phyloP scores from a whole-genome alignment of 2,113 vertebrate species.

The Scalopus aquaticus region DNA sequence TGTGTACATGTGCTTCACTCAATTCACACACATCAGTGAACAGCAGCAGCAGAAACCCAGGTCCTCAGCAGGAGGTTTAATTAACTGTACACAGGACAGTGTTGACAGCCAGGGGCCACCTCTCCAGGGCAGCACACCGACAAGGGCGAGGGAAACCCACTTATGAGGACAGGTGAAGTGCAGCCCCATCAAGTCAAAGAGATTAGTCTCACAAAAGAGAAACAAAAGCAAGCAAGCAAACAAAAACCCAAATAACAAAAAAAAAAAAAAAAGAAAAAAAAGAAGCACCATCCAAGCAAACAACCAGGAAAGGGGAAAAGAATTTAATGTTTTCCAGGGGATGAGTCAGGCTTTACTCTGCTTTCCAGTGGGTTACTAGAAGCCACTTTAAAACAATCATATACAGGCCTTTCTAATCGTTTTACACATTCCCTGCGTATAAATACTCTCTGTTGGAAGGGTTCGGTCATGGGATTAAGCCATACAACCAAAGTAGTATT shows the following conservation, averaged over 20 bases:
- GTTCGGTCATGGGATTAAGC: neutral
- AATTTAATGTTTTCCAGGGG: conserved; percentile 20
- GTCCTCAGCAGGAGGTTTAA: conserved; percentile 78
- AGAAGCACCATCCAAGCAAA: conserved; percentile 11
- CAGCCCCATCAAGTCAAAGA: neutral
- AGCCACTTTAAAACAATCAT: neutral
- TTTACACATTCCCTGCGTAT: neutral
- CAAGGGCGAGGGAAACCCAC: conserved; percentile 31
- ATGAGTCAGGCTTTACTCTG: conserved; percentile 37
- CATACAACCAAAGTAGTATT: conserved; percentile 24
- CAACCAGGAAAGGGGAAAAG: neutral
- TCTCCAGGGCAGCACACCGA: conserved; percentile 51
- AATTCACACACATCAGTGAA: conserved; percentile 78
- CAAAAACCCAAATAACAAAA: neutral
- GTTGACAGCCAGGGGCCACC: conserved; percentile 17
- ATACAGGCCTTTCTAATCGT: neutral
- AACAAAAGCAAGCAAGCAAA: neutral
- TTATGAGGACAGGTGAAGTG: neutral
- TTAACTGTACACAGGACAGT: conserved; percentile 75
- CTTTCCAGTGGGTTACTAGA: neutral
- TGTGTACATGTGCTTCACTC: conserved; percentile 58
- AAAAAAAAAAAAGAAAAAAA: neutral
- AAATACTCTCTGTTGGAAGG: neutral
- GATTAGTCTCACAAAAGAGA: neutral
- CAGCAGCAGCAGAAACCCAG: conserved; percentile 68